Evolutionary conservation across 2,888 invertebrate genomes (phyloP).

Genomic region (Operophtera brumata): DNA sequence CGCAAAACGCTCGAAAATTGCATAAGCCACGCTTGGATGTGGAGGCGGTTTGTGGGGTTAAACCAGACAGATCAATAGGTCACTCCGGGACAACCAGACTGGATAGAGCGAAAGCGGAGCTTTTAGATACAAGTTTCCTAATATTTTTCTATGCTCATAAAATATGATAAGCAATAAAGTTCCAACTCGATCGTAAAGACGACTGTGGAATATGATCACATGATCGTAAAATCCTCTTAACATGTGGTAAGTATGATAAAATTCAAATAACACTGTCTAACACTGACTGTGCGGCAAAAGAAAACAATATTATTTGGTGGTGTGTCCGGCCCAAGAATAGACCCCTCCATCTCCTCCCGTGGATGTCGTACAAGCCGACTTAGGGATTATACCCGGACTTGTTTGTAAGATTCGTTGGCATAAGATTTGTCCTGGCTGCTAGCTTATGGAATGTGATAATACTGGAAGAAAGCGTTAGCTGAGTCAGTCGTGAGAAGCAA

Average conservation of each 20-base stretch:
- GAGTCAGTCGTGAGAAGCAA: too few species aligned
- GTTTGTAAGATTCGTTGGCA: too few species aligned
- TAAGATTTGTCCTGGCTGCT: too few species aligned
- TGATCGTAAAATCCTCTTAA: not conserved
- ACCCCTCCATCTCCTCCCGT: too few species aligned
- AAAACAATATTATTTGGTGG: not conserved
- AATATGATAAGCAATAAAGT: conserved; percentile 1
- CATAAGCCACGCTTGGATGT: conserved; percentile 56
- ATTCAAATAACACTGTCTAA: conserved; percentile 2
- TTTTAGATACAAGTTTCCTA: not conserved
- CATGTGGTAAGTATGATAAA: not conserved
- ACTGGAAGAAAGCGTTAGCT: too few species aligned
- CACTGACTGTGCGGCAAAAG: not conserved
- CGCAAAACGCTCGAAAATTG: conserved; percentile 48
- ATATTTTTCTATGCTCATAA: not conserved
- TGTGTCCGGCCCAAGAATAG: too few species aligned
- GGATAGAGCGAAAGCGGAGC: conserved; percentile 20
- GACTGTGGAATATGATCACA: not conserved
- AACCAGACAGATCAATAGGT: conserved; percentile 70
- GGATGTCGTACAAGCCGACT: too few species aligned
- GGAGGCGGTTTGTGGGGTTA: conserved; percentile 41
- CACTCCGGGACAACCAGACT: conserved; percentile 60
- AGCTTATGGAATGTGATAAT: too few species aligned
- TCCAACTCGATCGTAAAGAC: not conserved
- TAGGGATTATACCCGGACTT: too few species aligned